Percentiles rank a stretch among this genome's conserved stretches.
These are phyloP conservation scores for Drosophila miranda DNA, from an alignment of 1,140 invertebrate genomes.

Conservation along the genomic window DNA sequence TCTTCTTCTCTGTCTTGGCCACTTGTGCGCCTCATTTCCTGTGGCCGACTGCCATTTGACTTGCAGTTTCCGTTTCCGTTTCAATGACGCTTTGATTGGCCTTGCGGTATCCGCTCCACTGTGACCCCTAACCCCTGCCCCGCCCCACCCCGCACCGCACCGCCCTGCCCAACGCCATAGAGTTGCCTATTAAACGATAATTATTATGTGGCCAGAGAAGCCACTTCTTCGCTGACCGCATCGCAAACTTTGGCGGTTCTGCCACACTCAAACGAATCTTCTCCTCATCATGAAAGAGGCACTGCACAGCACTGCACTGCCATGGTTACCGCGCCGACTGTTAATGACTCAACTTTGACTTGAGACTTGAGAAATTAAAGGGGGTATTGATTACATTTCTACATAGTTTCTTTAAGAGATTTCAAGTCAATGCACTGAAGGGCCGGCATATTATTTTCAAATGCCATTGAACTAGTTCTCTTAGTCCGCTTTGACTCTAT, in stretches of 20 bases:
- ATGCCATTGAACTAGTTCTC: conserved; percentile 27
- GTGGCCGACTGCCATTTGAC: conserved; percentile 73
- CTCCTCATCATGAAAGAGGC: neutral
- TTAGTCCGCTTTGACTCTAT: conserved; percentile 20
- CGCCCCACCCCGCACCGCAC: neutral
- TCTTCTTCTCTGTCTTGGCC: conserved; percentile 8
- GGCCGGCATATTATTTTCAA: neutral
- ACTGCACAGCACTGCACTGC: no score
- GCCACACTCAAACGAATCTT: conserved; percentile 27
- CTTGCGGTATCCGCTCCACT: conserved; percentile 61
- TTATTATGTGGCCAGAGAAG: conserved; percentile 55
- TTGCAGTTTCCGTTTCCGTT: conserved; percentile 79
- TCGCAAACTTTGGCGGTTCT: conserved; percentile 46
- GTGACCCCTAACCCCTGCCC: conserved; percentile 2
- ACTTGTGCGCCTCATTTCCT: conserved; percentile 75
- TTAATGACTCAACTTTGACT: no score
- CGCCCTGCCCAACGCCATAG: neutral
- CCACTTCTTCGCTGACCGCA: conserved; percentile 45
- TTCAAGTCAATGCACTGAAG: no score
- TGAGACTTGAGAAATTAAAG: no score
- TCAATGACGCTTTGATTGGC: conserved; percentile 79
- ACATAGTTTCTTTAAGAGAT: no score
- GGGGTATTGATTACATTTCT: no score
- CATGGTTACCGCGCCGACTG: no score
- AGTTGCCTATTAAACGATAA: conserved; percentile 59